phyloP scores from a whole-genome alignment of 2,888 invertebrate species.

The Adelphocoris suturalis region DNA sequence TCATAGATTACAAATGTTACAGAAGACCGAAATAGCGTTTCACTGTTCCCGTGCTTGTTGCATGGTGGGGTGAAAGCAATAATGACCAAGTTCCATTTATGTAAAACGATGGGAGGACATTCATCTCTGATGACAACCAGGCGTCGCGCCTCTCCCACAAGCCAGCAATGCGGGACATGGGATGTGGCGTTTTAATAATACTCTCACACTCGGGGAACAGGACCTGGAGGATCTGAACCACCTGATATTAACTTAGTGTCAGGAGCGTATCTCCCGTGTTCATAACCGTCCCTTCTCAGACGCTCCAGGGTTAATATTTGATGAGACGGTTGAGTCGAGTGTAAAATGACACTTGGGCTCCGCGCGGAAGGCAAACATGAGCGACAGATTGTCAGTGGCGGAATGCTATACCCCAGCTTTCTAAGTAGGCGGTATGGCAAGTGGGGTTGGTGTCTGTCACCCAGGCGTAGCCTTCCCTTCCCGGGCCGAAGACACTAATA shows the following conservation, averaged over 20 bases:
- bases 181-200: conserved; percentile 61
- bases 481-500: conserved; percentile 61
- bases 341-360: conserved; percentile 66
- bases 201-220: conserved; percentile 29
- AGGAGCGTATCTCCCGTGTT: conserved; percentile 56
- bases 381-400: conserved; percentile 64
- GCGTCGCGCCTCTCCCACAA: not conserved
- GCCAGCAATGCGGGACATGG: not conserved
- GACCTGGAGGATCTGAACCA: conserved; percentile 15
- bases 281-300: conserved; percentile 61
- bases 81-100: not conserved
- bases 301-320: conserved; percentile 67
- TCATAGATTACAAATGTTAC: no score
- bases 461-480: not conserved
- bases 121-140: not conserved
- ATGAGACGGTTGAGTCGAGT: conserved; percentile 67
- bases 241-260: conserved; percentile 67
- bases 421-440: conserved; percentile 34
- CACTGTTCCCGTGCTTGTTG: not conserved
- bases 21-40: no score
- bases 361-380: conserved; percentile 56
- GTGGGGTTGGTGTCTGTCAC: conserved; percentile 50
- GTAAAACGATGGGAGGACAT: not conserved
- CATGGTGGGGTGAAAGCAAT: not conserved
- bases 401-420: conserved; percentile 59